Evolutionary conservation across 2,888 invertebrate species (phyloP).

Genomic region (Nephrocerus scutellatus): DNA sequence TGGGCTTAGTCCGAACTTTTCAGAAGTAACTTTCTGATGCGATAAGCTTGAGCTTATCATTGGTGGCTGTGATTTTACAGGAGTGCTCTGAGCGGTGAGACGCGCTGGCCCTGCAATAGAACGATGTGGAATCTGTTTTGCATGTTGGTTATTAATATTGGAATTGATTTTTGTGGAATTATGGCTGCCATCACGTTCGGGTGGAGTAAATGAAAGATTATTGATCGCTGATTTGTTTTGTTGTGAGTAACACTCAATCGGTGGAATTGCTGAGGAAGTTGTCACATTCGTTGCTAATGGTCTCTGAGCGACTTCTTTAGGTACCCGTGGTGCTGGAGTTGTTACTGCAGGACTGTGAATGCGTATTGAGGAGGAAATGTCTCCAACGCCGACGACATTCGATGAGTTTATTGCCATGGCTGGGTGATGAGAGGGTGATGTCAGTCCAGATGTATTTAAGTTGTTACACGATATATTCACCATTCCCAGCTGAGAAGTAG

Average conservation of each 20-base stretch:
- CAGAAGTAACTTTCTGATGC: no score
- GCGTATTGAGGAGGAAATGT: conserved; percentile 29
- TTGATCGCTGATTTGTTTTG: conserved; percentile 8
- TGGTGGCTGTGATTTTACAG: conserved; percentile 55
- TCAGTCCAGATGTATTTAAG: conserved; percentile 27
- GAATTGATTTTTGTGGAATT: conserved; percentile 3
- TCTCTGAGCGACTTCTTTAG: conserved; percentile 45
- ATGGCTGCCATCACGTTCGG: conserved; percentile 4
- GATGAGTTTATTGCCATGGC: conserved; percentile 22
- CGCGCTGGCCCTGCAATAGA: conserved; percentile 52
- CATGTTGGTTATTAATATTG: conserved; percentile 13
- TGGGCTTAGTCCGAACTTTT: no score
- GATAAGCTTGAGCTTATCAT: conserved; percentile 51
- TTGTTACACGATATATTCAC: conserved; percentile 19
- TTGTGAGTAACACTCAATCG: conserved; percentile 22
- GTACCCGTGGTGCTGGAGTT: conserved; percentile 42
- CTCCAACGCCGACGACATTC: no score
- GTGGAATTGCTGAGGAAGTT: conserved; percentile 6
- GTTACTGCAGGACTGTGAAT: conserved; percentile 43
- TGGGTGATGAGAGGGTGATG: conserved; percentile 22
- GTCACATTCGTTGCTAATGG: neutral
- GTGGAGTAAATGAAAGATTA: conserved; percentile 2
- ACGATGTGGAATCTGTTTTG: conserved; percentile 39
- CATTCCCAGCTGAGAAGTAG: conserved; percentile 22
- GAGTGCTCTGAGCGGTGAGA: conserved; percentile 56